Evolutionary conservation across 2,113 vertebrate genomes (phyloP), one percentile per base, ranked within the genome.

Genomic region (Rhinoptilus africanus): DNA sequence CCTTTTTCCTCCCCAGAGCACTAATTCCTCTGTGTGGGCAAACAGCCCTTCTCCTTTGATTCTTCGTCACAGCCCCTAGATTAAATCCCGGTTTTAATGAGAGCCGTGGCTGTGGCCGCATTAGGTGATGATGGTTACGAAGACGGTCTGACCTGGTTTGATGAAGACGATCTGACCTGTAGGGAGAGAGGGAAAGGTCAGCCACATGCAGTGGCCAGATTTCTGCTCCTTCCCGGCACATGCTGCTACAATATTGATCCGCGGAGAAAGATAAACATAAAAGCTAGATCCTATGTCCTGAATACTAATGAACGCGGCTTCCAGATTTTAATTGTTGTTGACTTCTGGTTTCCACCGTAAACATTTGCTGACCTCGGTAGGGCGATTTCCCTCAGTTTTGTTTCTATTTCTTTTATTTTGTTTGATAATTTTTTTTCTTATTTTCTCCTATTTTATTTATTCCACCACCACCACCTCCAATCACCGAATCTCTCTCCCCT

Each of bases 171-270:
- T 96, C 45, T 98, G 99, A 98, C 98, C 98, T 98, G 98, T 97
- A 96, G 97, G 97, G 97, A 99, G 96, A 96, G 98, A 96, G 98
- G 94, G 97, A 99, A 98, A 99, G 99, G 99, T 99, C 99, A 98
- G 97, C 95, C 96, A 93, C 98, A 98, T 97, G 98, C 98, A 88
- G 98, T 94, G 98, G 92, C 97, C 98, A 83, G 97, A 98, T 98
- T 98, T 96, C 97, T 98, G 97, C 98, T 98, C 98, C 97, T 98
- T 98, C 98, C 97, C 92, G 95, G 97, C 98, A 95, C 99, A 98
- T 97, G 98, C 98, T 98, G 99, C 86, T 98, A 95, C 85, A 97
- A 98, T 99, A 99, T 99, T 98, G 99, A 99, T 99, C 98, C 98
- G 73, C 54, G 48, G 96, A 98, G 98, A 96, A 98, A 98, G 98